Conservation (phyloP, 2,113 vertebrate species). For the Zonotrichia leucophrys region DNA sequence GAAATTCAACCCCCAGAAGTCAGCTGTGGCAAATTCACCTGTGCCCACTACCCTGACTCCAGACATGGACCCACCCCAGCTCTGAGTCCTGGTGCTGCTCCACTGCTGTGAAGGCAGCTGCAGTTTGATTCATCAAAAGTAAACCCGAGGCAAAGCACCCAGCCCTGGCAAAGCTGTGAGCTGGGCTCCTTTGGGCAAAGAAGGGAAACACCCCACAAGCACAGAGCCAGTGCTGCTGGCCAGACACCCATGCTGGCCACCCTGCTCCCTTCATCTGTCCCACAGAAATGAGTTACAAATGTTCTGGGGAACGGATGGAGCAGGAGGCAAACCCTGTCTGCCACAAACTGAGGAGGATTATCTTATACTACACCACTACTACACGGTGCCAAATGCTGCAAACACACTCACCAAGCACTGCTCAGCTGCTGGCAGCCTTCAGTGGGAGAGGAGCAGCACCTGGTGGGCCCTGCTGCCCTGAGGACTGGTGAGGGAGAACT, state of each 20-base stretch:
- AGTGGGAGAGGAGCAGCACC: neutral
- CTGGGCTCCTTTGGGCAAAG: neutral
- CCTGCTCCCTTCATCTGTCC: neutral
- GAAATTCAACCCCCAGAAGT: neutral
- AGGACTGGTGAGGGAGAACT: neutral
- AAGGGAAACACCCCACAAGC: neutral
- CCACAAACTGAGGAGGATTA: neutral
- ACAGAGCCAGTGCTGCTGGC: neutral
- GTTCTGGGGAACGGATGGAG: neutral
- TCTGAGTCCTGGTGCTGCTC: neutral
- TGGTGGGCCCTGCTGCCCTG: neutral
- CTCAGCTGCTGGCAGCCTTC: conserved; percentile 7
- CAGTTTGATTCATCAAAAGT: neutral
- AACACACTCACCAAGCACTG: neutral
- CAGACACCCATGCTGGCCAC: neutral
- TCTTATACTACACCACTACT: neutral
- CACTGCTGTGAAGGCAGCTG: neutral
- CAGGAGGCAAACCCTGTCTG: neutral
- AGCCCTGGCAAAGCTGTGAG: neutral
- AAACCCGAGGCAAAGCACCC: neutral
- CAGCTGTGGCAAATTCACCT: neutral
- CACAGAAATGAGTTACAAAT: neutral
- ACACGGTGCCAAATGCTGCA: neutral
- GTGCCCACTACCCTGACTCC: neutral
- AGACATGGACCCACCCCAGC: neutral